Evolutionary conservation across 2,113 vertebrate genomes (phyloP), one percentile per base, ranked within the genome.

Genomic region (Lonchura striata): DNA sequence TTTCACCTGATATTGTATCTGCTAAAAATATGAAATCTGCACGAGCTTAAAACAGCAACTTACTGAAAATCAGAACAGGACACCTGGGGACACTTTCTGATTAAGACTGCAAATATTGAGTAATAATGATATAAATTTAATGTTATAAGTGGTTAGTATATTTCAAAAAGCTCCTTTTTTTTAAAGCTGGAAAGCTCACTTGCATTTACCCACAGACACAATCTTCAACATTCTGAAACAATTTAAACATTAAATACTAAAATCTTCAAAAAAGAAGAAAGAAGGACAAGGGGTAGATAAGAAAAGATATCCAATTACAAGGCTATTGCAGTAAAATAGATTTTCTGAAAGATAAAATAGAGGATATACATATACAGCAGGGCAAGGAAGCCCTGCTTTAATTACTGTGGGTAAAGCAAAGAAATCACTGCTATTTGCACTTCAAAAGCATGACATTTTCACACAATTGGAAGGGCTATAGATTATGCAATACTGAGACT

Each of bases 341-440:
- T 96, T 57, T 76, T 22, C 52, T 81, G 70, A 41, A 88, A 88
- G 94, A 96, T 92, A 92, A 85, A 93, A 88, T 13, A 72, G 39
- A 81, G 39, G 49, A 86, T 33, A 27, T 68, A 82, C n/a, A 44
- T 60, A 60, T 76, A 53, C 12, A 88, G 41, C 31, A 92, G 77
- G 77, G 90, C 39, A 95, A 91, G 95, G 56, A 46, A 94, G 9
- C 14, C 25, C 23, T 75, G 53, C 90, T 90, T 91, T 95, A 96
- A 97, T 96, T 94, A 95, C 70, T 92, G 46, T 72, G 79, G 64
- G 81, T 86, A 91, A 94, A 95, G 94, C 61, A 88, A 91, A 95
- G 88, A 61, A 86, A 89, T 91, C 88, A 79, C 77, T 50, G n/a
- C 42, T 69, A 93, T 95, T 94, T 96, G 86, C 90, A 97, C 85